A percentile compares a stretch with the other conserved stretches of the same genome.
Evolutionary conservation across 2,888 invertebrate genomes (phyloP).

Genomic region (Dione vanillae): DNA sequence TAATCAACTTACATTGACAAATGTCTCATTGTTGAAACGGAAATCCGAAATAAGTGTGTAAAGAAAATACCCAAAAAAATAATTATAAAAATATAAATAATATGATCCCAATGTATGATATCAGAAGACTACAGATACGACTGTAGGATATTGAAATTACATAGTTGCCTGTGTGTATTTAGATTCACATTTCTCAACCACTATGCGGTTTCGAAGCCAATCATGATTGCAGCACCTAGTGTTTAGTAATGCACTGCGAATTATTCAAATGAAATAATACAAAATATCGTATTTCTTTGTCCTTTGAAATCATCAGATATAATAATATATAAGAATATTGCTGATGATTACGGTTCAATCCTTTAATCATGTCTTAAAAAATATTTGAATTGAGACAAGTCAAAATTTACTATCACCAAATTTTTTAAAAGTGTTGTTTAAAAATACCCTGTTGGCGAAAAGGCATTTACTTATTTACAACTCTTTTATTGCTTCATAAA

Average conservation of each 20-base stretch:
- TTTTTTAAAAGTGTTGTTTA: background rate
- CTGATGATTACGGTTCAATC: background rate
- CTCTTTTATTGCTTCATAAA: background rate
- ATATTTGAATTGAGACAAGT: background rate
- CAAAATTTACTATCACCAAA: background rate
- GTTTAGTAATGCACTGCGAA: constrained; percentile 43
- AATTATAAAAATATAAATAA: background rate
- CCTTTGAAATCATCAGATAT: background rate
- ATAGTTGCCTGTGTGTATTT: constrained; percentile 38
- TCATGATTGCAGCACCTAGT: constrained; percentile 40
- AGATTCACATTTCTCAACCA: constrained; percentile 44
- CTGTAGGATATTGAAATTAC: constrained; percentile 40
- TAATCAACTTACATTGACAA: background rate
- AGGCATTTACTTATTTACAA: background rate
- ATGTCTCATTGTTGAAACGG: background rate
- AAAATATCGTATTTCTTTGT: constrained; percentile 31
- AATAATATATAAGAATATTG: background rate
- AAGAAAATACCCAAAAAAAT: background rate
- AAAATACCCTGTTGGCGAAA: background rate
- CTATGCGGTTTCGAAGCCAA: constrained; percentile 43
- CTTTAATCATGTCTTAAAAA: background rate
- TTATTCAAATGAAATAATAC: constrained; percentile 37
- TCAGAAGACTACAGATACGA: constrained; percentile 22
- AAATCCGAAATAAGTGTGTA: background rate
- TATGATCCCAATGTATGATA: constrained; percentile 16